Base-by-base conservation (phyloP, 2,113 vertebrate genomes). In the Nibea coibor region DNA sequence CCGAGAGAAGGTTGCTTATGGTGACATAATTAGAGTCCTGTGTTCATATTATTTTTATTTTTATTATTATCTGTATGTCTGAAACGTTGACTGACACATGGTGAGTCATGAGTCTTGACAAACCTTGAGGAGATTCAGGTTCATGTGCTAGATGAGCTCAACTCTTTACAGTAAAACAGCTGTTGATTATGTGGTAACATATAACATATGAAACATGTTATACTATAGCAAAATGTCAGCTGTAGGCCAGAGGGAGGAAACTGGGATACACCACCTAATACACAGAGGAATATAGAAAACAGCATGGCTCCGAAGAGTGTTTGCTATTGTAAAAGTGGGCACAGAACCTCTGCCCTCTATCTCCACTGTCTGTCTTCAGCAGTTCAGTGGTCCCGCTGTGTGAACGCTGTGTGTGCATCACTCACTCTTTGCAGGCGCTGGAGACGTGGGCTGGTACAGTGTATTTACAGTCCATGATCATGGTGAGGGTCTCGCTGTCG, bases 381-480 rank as follows among this genome's bases (percentile, higher is more conserved):
- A 39, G 22, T 11, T 47, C n/a, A 35, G 26, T 39, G 10, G 17
- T 8, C 20, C 14, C 3, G 2, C 12, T 31, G 51, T 47, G 45
- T 43, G 42, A 12, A 17, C 50, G 17, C 12, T 63, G 39, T 54
- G 58, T 12, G 9, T 51, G 20, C 15, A 31, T 31, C 16, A 96
- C 98, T 97, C 94, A 99, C 98, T 98, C 97, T 95, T 96, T 97
- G 92, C 98, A 99, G 91, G 96, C 96, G 63, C 94, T 94, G 67
- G 98, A 99, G 81, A 99, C 97, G 0, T 96, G 98, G 66, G 94
- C 84, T 4, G 98, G 98, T 53, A 98, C 97, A 0, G 97, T 98
- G 87, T 99, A 99, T 92, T 97, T 99, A 95, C 98, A 99, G 90
- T 99, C 98, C 98, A 99, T 99, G 90, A 99, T 99, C 98, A 99